Evolutionary conservation across 2,113 vertebrate genomes (phyloP), one percentile per base, ranked within the genome.

Genomic region (Tachuris rubrigastra): DNA sequence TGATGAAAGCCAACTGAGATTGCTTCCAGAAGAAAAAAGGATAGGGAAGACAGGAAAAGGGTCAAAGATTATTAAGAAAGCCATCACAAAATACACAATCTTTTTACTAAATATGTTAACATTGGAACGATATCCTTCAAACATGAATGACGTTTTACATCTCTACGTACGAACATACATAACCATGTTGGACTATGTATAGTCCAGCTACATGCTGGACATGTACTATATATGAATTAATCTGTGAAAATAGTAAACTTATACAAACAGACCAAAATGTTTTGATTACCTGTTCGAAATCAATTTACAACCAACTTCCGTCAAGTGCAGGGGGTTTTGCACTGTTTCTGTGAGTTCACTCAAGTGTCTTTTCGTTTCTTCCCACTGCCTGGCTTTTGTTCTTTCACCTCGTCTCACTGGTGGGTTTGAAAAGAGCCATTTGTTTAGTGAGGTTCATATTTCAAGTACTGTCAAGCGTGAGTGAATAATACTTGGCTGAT

Each of bases 141-240:
- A 50, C 47, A 66, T 1, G 1, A 63, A 42, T 50, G 9, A 65
- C 0, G 0, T 41, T 58, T 77, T 39, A 46, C 6, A 60, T 33
- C 33, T 69, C 31, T 24, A 42, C 0, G 0, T 50, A 60, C 9
- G n/a, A 69, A 65, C 6, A n/a, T 13, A n/a, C 3, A 5, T 14
- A 76, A 80, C 7, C 6, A 15, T 3, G 6, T 27, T 47, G 52
- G 16, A 59, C 12, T 53, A 23, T 1, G 9, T 14, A 28, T 22
- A 41, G 27, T 62, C 37, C 18, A 28, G 30, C 37, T 41, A 13
- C 28, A 20, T 30, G 60, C 28, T 41, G 17, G 8, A 31, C 7
- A 12, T 11, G 1, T 33, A 44, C 31, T 41, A 37, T 17, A 39
- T 13, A 56, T 30, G 1, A 75, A 63, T 7, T 82, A 63, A 73